These are phyloP conservation scores for Pinna nobilis DNA, from an alignment of 1,140 invertebrate genomes.

Conservation along the genomic window DNA sequence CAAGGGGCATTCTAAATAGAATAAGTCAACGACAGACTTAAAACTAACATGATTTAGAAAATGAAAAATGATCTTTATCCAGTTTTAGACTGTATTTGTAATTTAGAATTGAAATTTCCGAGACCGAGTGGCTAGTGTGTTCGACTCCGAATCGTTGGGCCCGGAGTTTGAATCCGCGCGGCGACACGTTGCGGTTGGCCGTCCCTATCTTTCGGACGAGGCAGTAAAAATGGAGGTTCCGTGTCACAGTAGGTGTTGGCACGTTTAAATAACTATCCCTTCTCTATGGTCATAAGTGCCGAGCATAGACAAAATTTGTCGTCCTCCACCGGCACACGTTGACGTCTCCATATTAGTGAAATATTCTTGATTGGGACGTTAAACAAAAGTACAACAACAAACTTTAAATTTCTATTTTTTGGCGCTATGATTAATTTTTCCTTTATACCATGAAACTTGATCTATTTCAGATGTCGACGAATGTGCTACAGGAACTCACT, in stretches of 20 bases:
- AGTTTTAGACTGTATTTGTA: too few relatives aligned
- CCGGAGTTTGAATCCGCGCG: too few relatives aligned
- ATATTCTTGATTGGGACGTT: background rate
- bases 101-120: too few relatives aligned
- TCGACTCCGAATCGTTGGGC: too few relatives aligned
- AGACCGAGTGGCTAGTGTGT: too few relatives aligned
- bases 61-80: too few relatives aligned
- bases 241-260: background rate
- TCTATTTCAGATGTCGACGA: background rate
- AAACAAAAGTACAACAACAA: too few relatives aligned
- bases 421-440: background rate
- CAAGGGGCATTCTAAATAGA: too few relatives aligned
- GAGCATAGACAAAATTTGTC: background rate
- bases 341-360: background rate
- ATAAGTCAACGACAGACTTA: too few relatives aligned
- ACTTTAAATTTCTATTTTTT: background rate
- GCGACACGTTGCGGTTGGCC: too few relatives aligned
- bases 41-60: too few relatives aligned
- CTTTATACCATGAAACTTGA: background rate
- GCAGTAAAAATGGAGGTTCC: background rate
- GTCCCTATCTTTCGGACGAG: constrained; percentile 1
- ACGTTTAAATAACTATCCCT: background rate
- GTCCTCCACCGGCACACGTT: background rate
- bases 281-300: background rate
- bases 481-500: background rate